Percentiles rank a stretch among this genome's conserved stretches.
These are phyloP conservation scores for Mirounga angustirostris DNA, from an alignment of 2,113 vertebrate species.

Conservation along the genomic window DNA sequence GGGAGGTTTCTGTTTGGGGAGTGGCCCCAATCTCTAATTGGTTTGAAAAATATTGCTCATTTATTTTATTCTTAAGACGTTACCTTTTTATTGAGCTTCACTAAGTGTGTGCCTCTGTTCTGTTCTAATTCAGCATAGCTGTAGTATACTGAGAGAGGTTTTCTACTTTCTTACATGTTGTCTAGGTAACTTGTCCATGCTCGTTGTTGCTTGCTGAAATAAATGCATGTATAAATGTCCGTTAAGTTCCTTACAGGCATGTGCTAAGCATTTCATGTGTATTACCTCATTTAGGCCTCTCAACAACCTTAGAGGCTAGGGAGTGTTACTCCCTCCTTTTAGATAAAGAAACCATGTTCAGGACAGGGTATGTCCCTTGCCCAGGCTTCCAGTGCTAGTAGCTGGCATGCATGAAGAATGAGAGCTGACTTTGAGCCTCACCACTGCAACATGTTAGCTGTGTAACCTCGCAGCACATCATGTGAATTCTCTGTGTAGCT, in stretches of 20 bases:
- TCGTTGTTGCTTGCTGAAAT: not conserved
- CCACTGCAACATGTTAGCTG: not conserved
- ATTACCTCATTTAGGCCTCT: not conserved
- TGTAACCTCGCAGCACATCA: not conserved
- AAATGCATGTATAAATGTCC: not conserved
- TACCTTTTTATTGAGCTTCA: conserved; percentile 29
- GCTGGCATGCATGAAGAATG: not conserved
- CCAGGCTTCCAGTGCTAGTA: not conserved
- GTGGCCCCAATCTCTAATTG: conserved; percentile 56
- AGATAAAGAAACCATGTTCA: not conserved
- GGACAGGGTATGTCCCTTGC: not conserved
- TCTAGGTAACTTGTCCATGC: not conserved
- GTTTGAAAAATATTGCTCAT: conserved; percentile 73
- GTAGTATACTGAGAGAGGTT: not conserved
- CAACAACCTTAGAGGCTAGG: not conserved
- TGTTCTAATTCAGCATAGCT: conserved; percentile 1
- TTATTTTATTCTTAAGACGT: conserved; percentile 60
- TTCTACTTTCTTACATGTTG: not conserved
- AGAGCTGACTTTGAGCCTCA: not conserved
- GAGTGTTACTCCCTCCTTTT: not conserved
- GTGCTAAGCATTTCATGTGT: not conserved
- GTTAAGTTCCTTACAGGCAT: not conserved
- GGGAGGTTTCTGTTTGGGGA: conserved; percentile 50
- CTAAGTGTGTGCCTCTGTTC: not conserved
- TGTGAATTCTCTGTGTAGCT: not conserved